phyloP scores from a whole-genome alignment of 2,797 vertebrate genomes.

The Eospalax fontanierii region DNA sequence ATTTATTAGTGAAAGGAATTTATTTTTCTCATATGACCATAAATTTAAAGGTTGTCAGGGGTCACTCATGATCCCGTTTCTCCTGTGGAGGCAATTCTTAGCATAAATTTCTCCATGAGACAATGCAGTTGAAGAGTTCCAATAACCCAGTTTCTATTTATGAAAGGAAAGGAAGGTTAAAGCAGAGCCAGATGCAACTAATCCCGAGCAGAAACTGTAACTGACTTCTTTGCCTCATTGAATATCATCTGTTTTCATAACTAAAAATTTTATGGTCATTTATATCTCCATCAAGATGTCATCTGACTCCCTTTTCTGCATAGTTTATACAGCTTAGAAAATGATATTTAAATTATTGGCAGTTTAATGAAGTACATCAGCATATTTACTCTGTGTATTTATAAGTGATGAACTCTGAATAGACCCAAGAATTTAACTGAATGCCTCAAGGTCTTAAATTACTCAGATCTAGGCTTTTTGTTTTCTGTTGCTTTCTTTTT shows the following conservation, averaged over 20 bases:
- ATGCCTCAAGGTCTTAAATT: no score
- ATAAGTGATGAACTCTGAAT: background rate
- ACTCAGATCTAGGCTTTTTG: background rate
- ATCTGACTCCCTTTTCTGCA: background rate
- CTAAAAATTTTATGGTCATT: background rate
- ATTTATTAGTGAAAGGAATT: background rate
- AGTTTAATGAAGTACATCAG: background rate
- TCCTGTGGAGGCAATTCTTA: background rate
- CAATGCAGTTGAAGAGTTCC: no score
- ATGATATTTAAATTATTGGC: background rate
- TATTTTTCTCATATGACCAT: background rate
- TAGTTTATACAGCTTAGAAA: background rate
- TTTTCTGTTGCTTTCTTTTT: constrained; percentile 16
- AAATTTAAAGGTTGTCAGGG: background rate
- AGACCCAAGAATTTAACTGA: background rate
- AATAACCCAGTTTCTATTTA: background rate
- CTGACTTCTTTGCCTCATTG: no score
- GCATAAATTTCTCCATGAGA: rapidly evolving
- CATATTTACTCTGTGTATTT: background rate
- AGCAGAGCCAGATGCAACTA: no score
- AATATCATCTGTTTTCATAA: no score
- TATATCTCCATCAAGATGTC: background rate
- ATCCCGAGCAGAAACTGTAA: no score
- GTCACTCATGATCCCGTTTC: background rate
- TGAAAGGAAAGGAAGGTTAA: background rate